Percentiles rank a stretch among this genome's conserved stretches.
These are phyloP conservation scores for Trinorchestia longiramus DNA, from an alignment of 1,140 invertebrate species.

Conservation along the genomic window DNA sequence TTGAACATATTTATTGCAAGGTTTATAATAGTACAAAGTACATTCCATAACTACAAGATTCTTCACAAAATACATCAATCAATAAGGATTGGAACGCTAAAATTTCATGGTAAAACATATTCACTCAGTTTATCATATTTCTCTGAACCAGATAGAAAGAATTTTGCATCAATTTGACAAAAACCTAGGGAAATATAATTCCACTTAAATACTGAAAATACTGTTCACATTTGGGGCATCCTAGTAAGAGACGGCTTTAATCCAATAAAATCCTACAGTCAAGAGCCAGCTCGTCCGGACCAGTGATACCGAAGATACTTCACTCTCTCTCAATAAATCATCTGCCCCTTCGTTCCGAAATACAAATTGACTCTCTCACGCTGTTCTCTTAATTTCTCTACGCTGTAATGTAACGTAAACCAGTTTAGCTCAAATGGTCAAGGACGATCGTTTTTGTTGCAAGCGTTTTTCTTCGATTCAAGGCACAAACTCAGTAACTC, in stretches of 20 bases:
- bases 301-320: neutral
- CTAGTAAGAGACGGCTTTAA: neutral
- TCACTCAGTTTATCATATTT: neutral
- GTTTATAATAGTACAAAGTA: too few species aligned
- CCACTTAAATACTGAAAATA: neutral
- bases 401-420: neutral
- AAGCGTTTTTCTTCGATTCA: neutral
- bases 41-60: too few species aligned
- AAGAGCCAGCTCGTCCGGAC: neutral
- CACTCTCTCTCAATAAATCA: neutral
- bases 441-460: neutral
- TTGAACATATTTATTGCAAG: too few species aligned
- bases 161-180: neutral
- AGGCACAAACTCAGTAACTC: neutral
- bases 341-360: neutral
- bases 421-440: neutral
- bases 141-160: neutral
- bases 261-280: neutral
- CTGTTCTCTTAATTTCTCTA: neutral
- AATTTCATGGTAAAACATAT: too few species aligned
- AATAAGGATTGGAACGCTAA: too few species aligned
- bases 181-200: neutral
- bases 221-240: neutral
- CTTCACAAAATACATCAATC: too few species aligned
- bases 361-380: neutral